These are phyloP conservation scores for Pollenia griseotomentosa DNA, from an alignment of 2,888 invertebrate species.

Conservation along the genomic window DNA sequence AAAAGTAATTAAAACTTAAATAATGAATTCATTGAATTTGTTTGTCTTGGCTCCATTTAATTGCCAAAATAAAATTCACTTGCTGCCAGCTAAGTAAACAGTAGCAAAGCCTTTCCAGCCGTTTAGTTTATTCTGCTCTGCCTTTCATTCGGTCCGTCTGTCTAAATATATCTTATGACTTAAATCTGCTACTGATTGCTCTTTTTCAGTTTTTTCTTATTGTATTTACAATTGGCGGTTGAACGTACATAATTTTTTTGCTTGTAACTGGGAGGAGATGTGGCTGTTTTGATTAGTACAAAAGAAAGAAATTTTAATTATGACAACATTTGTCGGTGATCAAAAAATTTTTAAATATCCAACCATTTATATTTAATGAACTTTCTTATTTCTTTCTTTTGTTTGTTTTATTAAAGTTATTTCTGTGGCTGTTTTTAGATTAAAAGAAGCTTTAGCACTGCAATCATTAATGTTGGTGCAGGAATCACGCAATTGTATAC, in stretches of 20 bases:
- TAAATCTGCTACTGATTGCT: slow-evolving; percentile 70
- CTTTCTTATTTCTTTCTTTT: slow-evolving; percentile 66
- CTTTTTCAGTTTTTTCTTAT: slow-evolving; percentile 46
- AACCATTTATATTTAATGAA: slow-evolving; percentile 68
- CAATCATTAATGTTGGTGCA: slow-evolving; percentile 1
- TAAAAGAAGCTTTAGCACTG: slow-evolving; percentile 17
- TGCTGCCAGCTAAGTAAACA: neutral
- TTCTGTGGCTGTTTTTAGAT: neutral
- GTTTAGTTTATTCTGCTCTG: neutral
- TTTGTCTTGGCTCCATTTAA: slow-evolving; percentile 60
- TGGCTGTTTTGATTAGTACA: slow-evolving; percentile 79
- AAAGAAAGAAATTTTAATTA: slow-evolving; percentile 82
- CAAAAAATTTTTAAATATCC: slow-evolving; percentile 60
- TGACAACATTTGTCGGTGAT: slow-evolving; percentile 78
- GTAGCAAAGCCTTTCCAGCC: neutral
- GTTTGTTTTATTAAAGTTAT: neutral
- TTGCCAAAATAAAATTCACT: slow-evolving; percentile 62
- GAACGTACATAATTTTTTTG: slow-evolving; percentile 57
- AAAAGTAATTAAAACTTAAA: slow-evolving; percentile 83
- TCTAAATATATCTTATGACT: slow-evolving; percentile 47
- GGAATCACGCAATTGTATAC: too few species aligned
- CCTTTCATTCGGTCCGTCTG: neutral
- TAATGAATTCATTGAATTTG: slow-evolving; percentile 80
- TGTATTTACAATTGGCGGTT: slow-evolving; percentile 48
- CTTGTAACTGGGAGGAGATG: slow-evolving; percentile 46